Base-by-base conservation (phyloP, 2,888 invertebrate species). In the Andrena minutula region DNA sequence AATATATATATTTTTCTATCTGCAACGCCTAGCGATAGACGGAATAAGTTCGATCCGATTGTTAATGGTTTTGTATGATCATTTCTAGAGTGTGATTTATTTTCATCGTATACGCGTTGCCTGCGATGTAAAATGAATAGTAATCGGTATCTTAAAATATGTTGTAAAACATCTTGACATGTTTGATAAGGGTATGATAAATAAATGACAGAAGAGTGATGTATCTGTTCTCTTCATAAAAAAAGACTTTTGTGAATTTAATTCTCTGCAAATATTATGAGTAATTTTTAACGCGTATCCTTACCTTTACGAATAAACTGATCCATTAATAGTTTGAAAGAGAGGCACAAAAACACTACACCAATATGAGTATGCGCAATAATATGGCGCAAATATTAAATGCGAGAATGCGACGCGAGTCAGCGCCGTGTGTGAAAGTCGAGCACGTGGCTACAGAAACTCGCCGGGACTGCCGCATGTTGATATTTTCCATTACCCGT, bases 1-100 rank as follows among this genome's bases (percentile, higher is more conserved):
- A 51, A 80, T 85, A 87, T 86, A 87, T 86, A 87, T 86, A 87
- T 87, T 81, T 88, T 87, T 87, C 65, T 88, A 88, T 78, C 75
- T 56, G 61, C 58, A 78, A 58, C 71, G 78, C 73, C 71, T 81
- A 83, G 53, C 58, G n/a, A 75, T 70, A 76, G 53, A 70, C 53
- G 23, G 3, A 23, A 81, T 85, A 78, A 76, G 79, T 87, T 87
- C 23, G 28, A 72, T 73, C 74, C 41, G 75, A 77, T 30, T 30
- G 61, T 79, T 79, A 66, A 78, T 65, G 51, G 51, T 75, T 63
- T 83, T 82, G 60, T 70, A 70, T 73, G 20, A 80, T 81, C 20
- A 80, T 84, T 74, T 72, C 66, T 69, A 56, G n/a, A 66, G 35
- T 72, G 68, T 60, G 30, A 73, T 75, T 75, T 61, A 26, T 74